Conservation (phyloP, 2,113 vertebrate genomes). For the Rhinolophus ferrumequinum region DNA sequence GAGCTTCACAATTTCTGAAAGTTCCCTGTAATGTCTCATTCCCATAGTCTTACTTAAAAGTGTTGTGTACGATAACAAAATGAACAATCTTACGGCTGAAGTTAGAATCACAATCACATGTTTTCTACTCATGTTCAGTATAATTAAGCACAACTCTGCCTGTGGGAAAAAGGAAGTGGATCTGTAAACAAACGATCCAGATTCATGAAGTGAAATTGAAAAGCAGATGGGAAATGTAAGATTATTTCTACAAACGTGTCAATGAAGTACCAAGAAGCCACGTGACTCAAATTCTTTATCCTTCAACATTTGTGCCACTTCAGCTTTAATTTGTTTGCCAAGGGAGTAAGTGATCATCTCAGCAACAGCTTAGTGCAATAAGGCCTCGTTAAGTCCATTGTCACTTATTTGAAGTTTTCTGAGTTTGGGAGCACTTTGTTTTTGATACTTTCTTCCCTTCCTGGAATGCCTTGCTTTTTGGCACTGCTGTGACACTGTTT, state of each 20-base stretch:
- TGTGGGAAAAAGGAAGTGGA: too few species aligned
- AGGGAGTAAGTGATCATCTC: neutral
- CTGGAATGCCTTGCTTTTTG: neutral
- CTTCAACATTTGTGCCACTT: neutral
- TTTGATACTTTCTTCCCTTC: neutral
- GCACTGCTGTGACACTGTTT: neutral
- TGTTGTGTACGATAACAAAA: neutral
- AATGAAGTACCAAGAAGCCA: neutral
- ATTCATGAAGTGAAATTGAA: neutral
- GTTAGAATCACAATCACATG: neutral
- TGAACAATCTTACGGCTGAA: neutral
- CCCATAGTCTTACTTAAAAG: neutral
- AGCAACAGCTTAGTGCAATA: neutral
- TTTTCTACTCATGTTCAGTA: slow-evolving; percentile 41
- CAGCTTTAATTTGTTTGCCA: neutral
- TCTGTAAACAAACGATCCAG: slow-evolving; percentile 55
- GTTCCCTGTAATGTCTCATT: neutral
- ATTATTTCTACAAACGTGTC: slow-evolving; percentile 45
- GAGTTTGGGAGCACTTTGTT: neutral
- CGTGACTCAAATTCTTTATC: neutral
- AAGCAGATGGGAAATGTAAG: slow-evolving; percentile 62
- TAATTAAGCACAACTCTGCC: slow-evolving; percentile 13
- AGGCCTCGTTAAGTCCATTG: neutral
- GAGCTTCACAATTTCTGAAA: neutral
- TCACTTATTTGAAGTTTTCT: neutral